Conservation (phyloP, 92 coral and sea anemone species). For the Chrysogorgia sp. region DNA sequence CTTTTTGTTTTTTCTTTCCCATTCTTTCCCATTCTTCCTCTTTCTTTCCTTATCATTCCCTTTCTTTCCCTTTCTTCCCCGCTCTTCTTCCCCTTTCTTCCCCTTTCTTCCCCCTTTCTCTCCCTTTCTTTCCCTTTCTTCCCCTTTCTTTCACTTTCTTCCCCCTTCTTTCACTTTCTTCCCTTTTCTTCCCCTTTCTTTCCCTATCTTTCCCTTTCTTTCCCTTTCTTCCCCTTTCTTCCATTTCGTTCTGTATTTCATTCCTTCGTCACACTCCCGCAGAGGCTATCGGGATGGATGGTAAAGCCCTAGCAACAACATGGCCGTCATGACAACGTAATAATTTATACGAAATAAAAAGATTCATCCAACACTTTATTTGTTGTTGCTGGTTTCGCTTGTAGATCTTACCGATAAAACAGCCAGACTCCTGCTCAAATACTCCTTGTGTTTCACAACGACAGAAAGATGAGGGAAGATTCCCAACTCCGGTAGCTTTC, state of each 20-base stretch:
- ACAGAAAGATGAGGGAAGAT: background rate
- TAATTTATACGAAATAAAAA: background rate
- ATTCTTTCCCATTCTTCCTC: too few species aligned
- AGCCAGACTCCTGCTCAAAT: background rate
- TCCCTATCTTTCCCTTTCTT: too few species aligned
- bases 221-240: too few species aligned
- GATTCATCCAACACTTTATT: background rate
- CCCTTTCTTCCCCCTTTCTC: too few species aligned
- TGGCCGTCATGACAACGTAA: conserved; percentile 26
- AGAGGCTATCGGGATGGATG: background rate
- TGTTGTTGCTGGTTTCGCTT: background rate
- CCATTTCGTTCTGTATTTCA: background rate
- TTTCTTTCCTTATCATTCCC: too few species aligned
- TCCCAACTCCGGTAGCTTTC: background rate
- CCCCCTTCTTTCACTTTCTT: too few species aligned
- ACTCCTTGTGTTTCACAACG: background rate
- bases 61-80: too few species aligned
- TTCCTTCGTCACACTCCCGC: background rate
- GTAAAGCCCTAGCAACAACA: conserved; percentile 15
- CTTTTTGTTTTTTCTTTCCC: too few species aligned
- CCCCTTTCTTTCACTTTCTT: too few species aligned
- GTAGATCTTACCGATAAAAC: background rate
- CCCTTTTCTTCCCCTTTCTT: too few species aligned
- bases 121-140: too few species aligned
- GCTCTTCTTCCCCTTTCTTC: too few species aligned